Evolutionary conservation across 2,113 vertebrate species (phyloP), one percentile per base, ranked within the genome.

Genomic region (Pygoscelis antarcticus): DNA sequence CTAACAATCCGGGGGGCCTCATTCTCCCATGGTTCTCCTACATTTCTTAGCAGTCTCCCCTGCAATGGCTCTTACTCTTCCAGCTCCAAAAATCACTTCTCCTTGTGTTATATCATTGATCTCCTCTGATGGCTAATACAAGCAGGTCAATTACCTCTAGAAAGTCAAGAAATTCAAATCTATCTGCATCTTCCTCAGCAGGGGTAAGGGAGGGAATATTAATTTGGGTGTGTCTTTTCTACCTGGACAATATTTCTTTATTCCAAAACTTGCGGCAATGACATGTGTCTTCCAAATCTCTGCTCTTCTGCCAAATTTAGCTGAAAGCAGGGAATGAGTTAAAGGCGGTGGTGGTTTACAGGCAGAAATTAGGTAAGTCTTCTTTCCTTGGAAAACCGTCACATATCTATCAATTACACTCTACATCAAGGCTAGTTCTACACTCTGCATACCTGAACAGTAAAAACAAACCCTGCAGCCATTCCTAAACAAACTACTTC

Each of bases 401-500:
- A 51, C 27, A 1, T 25, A 77, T 11, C 81, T 68, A 95, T 93
- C 72, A 82, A 82, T 84, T 91, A 89, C 49, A 22, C 38, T 70
- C 69, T 15, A 26, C 69, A 91, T 66, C 75, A 92, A 86, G 86
- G 71, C 46, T 80, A 77, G 58, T 54, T 90, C 64, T 57, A 83
- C 25, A 51, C 13, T 88, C 46, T 14, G 64, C 76, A 54, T 66
- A 87, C 12, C 60, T 87, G 44, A 94, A 87, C 32, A 90, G 58
- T 34, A 83, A 96, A 91, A 96, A 74, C 46, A 96, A 96, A 80
- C 86, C 86, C 86, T n/a, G 89, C 55, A 95, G 94, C 47, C 83
- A 78, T 89, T 95, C 76, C 80, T 83, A 66, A 83, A 79, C 29
- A 40, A 92, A 92, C 34, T 61, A 62, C 76, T 66, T 86, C 62